phyloP scores from a whole-genome alignment of 2,888 invertebrate genomes.

The Acleris laterana region DNA sequence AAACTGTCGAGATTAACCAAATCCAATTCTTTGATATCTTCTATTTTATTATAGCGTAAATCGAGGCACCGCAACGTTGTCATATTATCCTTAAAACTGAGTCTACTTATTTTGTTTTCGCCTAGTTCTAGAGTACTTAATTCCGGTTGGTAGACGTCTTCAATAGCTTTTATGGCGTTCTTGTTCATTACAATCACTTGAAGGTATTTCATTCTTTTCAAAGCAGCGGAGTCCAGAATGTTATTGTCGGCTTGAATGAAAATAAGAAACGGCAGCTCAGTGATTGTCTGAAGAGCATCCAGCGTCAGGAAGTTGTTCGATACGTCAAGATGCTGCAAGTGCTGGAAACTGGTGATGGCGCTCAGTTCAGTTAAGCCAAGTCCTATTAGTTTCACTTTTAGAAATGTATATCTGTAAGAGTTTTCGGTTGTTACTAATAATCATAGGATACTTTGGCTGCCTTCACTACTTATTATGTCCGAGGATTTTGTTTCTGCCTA shows the following conservation, averaged over 20 bases:
- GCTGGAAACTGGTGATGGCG: constrained; percentile 76
- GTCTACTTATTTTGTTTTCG: constrained; percentile 68
- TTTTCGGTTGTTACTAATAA: constrained; percentile 8
- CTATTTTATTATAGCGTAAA: constrained; percentile 78
- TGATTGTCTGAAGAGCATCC: constrained; percentile 76
- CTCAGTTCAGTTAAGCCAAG: constrained; percentile 80
- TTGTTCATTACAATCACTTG: constrained; percentile 84
- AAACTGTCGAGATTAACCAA: constrained; percentile 87
- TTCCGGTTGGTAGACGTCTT: constrained; percentile 81
- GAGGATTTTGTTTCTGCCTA: no score
- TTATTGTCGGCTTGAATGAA: constrained; percentile 85
- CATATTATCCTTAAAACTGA: constrained; percentile 61
- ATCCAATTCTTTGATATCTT: constrained; percentile 70
- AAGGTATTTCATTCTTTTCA: constrained; percentile 81
- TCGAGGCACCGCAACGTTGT: constrained; percentile 80
- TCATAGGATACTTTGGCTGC: no score
- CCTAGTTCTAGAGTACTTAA: constrained; percentile 83
- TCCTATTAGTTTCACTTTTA: constrained; percentile 81
- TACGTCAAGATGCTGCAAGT: constrained; percentile 84
- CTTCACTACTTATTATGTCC: no score
- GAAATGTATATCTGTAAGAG: constrained; percentile 81
- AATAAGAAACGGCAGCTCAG: constrained; percentile 80
- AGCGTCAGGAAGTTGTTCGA: constrained; percentile 80
- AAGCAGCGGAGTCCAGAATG: constrained; percentile 69
- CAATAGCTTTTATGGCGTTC: constrained; percentile 79